These are phyloP conservation scores for Danio kyathit DNA, from an alignment of 2,797 vertebrate species.

Conservation along the genomic window DNA sequence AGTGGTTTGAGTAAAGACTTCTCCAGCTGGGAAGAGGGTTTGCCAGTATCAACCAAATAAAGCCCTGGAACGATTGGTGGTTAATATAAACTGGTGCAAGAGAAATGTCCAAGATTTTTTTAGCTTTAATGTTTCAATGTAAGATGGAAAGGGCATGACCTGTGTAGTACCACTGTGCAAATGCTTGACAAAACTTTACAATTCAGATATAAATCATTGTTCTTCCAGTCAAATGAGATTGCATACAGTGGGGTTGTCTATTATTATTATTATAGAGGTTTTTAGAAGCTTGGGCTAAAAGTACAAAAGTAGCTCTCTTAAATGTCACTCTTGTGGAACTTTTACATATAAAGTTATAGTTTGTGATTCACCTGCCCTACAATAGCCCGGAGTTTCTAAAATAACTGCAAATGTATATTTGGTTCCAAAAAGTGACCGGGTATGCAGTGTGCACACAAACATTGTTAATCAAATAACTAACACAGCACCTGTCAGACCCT, in stretches of 20 bases:
- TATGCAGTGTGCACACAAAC: slow-evolving; percentile 4
- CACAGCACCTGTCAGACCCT: slow-evolving; percentile 67
- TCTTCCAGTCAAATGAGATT: not conserved
- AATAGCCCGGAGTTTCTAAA: not conserved
- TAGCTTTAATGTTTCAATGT: slow-evolving; percentile 53
- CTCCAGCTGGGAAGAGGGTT: slow-evolving; percentile 65
- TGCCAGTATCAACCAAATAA: slow-evolving; percentile 72
- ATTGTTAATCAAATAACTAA: slow-evolving; percentile 41
- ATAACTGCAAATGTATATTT: not conserved
- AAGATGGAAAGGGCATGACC: slow-evolving; percentile 48
- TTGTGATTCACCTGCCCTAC: not conserved
- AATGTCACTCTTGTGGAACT: slow-evolving; percentile 3
- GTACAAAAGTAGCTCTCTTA: slow-evolving; percentile 5
- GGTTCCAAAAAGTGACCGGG: not conserved
- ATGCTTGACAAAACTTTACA: slow-evolving; percentile 1
- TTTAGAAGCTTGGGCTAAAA: slow-evolving; percentile 22
- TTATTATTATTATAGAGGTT: not conserved
- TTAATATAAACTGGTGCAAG: slow-evolving; percentile 65
- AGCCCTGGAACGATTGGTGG: slow-evolving; percentile 68
- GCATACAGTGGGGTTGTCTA: not conserved
- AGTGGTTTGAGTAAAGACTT: slow-evolving; percentile 69
- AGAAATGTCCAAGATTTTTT: slow-evolving; percentile 64
- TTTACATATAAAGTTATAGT: not conserved
- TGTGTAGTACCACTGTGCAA: slow-evolving; percentile 31
- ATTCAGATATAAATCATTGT: slow-evolving; percentile 10